Evolutionary conservation across 1,140 invertebrate species (phyloP).

Genomic region (Drosophila chauvacae): DNA sequence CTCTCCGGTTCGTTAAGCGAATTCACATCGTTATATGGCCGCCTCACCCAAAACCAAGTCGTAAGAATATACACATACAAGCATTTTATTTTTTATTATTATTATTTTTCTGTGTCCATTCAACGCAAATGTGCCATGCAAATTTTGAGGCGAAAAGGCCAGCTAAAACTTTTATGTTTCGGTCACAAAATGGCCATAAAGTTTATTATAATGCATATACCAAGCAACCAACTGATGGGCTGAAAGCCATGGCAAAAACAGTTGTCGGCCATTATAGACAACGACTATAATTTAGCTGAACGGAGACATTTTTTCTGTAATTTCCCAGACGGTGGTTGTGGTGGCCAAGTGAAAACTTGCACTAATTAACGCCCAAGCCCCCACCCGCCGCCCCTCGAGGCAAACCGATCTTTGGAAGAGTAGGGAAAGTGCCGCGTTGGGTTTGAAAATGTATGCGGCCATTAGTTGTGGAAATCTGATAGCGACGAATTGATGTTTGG

Average conservation of each 20-base stretch:
- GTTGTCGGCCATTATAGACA: constrained; percentile 52
- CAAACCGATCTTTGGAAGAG: constrained; percentile 16
- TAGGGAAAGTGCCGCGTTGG: constrained; percentile 56
- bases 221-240: constrained; percentile 8
- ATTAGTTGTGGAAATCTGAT: constrained; percentile 70
- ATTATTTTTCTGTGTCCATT: constrained; percentile 16
- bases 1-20: constrained; percentile 10
- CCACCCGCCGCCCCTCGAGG: not conserved
- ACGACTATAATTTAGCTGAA: constrained; percentile 39
- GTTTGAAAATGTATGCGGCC: constrained; percentile 56
- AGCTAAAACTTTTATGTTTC: constrained; percentile 51
- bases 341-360: constrained; percentile 65
- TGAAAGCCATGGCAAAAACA: constrained; percentile 39
- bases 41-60: constrained; percentile 37
- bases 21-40: constrained; percentile 32
- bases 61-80: constrained; percentile 18
- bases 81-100: constrained; percentile 32
- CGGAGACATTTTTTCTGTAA: constrained; percentile 68
- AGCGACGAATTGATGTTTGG: constrained; percentile 36
- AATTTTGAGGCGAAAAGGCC: constrained; percentile 40
- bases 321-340: constrained; percentile 46
- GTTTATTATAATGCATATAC: constrained; percentile 69
- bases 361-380: constrained; percentile 65
- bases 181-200: constrained; percentile 76
- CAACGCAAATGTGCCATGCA: constrained; percentile 46